Evolutionary conservation across 2,888 invertebrate genomes (phyloP), one percentile per base, ranked within the genome.

Genomic region (Stenodera caucasica): DNA sequence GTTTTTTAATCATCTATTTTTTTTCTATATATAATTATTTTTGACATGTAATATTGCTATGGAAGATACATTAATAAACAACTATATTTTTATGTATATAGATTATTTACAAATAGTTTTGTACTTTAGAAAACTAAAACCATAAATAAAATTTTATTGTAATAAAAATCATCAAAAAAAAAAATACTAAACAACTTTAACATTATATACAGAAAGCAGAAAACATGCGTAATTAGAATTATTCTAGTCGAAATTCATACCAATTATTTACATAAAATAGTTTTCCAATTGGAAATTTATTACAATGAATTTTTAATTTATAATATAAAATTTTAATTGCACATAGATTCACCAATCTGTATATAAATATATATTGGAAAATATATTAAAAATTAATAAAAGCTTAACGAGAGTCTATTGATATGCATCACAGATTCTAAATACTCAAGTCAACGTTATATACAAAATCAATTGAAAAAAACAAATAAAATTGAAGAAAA

Each of bases 401-500:
- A 62, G 63, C 55, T 62, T 60, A 58, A 57, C 40, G 56, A 53
- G 58, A 62, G 58, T 56, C 66, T 72, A 72, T 70, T 77, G 78
- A 79, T 78, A 78, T 78, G 78, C 77, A 79, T 79, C 78, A 79
- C 79, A 79, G 78, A 76, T 78, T 75, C 75, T 76, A 78, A 77
- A 77, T 77, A 78, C 74, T 77, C 70, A 71, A 68, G 61, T 65
- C 58, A 66, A 32, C 59, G 63, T 53, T 70, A 70, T 66, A 9
- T 66, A 71, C 66, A 69, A 64, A 68, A 67, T 62, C 56, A 60
- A 66, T 35, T 64, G 62, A 60, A 15, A 29, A 49, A n/a, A 49
- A 49, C 21, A 49, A 49, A 7, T 2, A 49, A 23, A 26, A 14
- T 14, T 14, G 7, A 18, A 26, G 32, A 11, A 29, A 35, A 51